Evolutionary conservation across 2,888 invertebrate genomes (phyloP).

Genomic region (Lissocephala sabroskyi): DNA sequence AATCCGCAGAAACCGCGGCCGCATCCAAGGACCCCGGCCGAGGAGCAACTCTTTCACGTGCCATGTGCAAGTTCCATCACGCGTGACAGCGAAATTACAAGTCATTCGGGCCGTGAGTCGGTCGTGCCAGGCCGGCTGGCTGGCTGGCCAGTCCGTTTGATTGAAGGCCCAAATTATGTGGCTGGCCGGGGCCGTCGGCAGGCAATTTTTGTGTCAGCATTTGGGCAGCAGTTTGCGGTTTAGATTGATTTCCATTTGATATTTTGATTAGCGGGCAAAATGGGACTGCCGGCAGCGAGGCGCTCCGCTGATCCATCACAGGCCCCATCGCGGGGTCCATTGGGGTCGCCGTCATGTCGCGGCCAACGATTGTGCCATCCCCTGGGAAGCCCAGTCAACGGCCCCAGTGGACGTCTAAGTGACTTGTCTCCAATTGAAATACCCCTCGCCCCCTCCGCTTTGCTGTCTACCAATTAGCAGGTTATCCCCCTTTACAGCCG

Average conservation of each 20-base stretch:
- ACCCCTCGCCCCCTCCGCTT: neutral
- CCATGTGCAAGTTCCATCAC: constrained; percentile 49
- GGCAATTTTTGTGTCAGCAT: constrained; percentile 30
- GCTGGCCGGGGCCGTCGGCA: constrained; percentile 7
- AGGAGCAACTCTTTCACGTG: constrained; percentile 28
- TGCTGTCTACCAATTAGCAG: constrained; percentile 1
- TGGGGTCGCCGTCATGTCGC: neutral
- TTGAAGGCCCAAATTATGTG: constrained; percentile 52
- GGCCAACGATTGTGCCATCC: too few relatives aligned
- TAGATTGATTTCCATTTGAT: constrained; percentile 32
- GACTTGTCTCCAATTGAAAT: too few relatives aligned
- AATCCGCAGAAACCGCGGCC: constrained; percentile 31
- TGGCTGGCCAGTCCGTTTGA: constrained; percentile 22
- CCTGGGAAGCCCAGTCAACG: too few relatives aligned
- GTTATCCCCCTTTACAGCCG: neutral
- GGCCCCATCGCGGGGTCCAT: neutral
- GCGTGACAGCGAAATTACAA: constrained; percentile 41
- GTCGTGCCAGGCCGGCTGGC: constrained; percentile 20
- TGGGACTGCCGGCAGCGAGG: constrained; percentile 8
- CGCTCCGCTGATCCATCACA: constrained; percentile 1
- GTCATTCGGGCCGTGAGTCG: too few relatives aligned
- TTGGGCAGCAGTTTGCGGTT: constrained; percentile 8
- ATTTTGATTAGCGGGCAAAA: constrained; percentile 47
- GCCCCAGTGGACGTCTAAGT: neutral
- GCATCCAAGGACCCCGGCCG: too few relatives aligned